Evolutionary conservation across 1,140 invertebrate species (phyloP), one percentile per base, ranked within the genome.

Genomic region (Nixonia krombeini): DNA sequence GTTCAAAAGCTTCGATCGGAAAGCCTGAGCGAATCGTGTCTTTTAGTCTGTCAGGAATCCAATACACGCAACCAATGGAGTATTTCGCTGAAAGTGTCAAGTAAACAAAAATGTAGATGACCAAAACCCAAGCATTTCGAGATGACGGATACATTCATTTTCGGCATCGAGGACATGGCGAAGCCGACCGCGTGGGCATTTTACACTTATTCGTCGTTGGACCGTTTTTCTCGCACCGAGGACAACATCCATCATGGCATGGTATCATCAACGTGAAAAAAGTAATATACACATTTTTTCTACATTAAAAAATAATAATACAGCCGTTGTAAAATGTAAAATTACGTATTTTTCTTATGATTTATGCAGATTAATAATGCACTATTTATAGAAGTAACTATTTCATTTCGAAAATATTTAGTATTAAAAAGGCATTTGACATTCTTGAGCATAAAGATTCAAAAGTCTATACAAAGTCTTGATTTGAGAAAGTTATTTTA

Each of bases 111-210:
- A 25, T 25, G 23, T 6, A 29, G 9, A 29, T 29, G 4, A 29
- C n/a, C 26, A 29, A 29, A 29, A 21, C 21, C 21, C 8, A n/a
- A 33, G 0, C 25, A 44, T 13, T n/a, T 15, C 17, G 5, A 8
- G 46, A 23, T 46, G 25, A 46, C 41, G 37, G 52, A 31, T 53
- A 47, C 5, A 8, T 56, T 55, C 40, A 42, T 44, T 41, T 45
- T 38, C 50, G 56, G 49, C 62, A 38, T n/a, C 35, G 26, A 70
- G 29, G 49, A 68, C 33, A 28, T 51, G 41, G 40, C 33, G n/a
- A n/a, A 67, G 66, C 58, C 58, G 51, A 45, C 62, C 35, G 73
- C 33, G 56, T 79, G 78, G 76, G 75, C 75, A 78, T 78, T 80
- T 76, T 71, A 69, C 37, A 46, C n/a, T n/a, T 59, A 74, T 63